phyloP scores from a whole-genome alignment of 2,113 vertebrate genomes.

The Recurvirostra avosetta region DNA sequence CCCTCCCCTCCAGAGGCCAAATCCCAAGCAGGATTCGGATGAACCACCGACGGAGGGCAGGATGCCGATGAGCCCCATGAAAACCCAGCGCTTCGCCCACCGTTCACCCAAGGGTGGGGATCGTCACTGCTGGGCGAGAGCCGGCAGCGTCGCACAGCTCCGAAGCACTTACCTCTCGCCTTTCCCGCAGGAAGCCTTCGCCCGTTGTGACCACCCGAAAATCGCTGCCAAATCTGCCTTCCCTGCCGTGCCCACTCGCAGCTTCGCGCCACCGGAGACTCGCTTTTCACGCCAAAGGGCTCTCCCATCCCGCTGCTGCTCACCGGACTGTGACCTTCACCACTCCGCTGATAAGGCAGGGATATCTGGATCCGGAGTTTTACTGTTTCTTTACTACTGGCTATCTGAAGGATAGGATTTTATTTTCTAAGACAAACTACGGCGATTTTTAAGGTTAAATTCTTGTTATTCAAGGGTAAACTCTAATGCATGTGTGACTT shows the following conservation, averaged over 20 bases:
- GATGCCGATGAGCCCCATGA: not conserved
- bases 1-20: not conserved
- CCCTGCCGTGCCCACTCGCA: not conserved
- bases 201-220: not conserved
- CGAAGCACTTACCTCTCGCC: not conserved
- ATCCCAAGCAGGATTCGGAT: not conserved
- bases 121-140: accelerated
- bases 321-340: not conserved
- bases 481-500: not conserved
- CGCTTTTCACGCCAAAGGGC: not conserved
- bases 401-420: constrained; percentile 8
- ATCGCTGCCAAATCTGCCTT: not conserved
- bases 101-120: accelerated
- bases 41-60: not conserved
- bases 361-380: not conserved
- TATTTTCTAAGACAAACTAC: not conserved
- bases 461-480: not conserved
- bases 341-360: constrained; percentile 14
- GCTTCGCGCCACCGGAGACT: not conserved
- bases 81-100: accelerated
- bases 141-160: accelerated
- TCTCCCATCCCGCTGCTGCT: constrained; percentile 8
- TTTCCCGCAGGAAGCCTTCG: not conserved
- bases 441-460: constrained; percentile 9
- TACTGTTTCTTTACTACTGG: constrained; percentile 17